Conservation (phyloP, 2,113 vertebrate species). For the Mormyrus lacerda region DNA sequence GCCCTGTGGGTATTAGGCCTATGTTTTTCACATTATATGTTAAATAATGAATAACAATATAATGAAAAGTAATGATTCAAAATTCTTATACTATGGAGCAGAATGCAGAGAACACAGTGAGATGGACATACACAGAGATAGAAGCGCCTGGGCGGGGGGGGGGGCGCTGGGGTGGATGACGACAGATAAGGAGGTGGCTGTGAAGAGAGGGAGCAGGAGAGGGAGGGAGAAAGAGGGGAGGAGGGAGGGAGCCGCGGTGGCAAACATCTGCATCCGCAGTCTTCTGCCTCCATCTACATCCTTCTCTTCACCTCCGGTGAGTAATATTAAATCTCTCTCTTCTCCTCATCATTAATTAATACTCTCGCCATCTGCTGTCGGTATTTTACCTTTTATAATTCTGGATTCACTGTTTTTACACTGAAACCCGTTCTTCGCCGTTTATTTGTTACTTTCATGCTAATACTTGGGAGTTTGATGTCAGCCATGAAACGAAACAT, state of each 20-base stretch:
- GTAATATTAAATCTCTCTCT: slow-evolving; percentile 23
- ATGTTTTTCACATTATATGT: neutral
- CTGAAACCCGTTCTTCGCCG: neutral
- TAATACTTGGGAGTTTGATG: neutral
- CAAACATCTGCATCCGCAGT: slow-evolving; percentile 35
- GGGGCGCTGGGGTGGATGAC: slow-evolving; percentile 37
- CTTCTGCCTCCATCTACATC: slow-evolving; percentile 47
- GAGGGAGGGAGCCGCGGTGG: slow-evolving; percentile 39
- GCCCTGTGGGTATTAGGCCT: neutral
- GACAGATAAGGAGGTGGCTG: slow-evolving; percentile 38
- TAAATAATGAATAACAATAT: neutral
- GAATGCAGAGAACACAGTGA: neutral
- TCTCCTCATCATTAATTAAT: neutral
- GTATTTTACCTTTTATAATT: neutral
- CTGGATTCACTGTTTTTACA: neutral
- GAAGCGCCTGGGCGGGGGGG: slow-evolving; percentile 16
- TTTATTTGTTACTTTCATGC: neutral
- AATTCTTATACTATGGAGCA: neutral
- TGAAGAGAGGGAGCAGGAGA: slow-evolving; percentile 40
- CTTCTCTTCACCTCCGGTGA: slow-evolving; percentile 38
- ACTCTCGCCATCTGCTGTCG: neutral
- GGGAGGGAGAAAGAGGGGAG: slow-evolving; percentile 30
- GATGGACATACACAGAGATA: neutral
- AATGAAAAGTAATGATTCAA: neutral
- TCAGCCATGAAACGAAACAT: neutral